phyloP scores from a whole-genome alignment of 1,140 invertebrate species.

The Mylabris phalerata region DNA sequence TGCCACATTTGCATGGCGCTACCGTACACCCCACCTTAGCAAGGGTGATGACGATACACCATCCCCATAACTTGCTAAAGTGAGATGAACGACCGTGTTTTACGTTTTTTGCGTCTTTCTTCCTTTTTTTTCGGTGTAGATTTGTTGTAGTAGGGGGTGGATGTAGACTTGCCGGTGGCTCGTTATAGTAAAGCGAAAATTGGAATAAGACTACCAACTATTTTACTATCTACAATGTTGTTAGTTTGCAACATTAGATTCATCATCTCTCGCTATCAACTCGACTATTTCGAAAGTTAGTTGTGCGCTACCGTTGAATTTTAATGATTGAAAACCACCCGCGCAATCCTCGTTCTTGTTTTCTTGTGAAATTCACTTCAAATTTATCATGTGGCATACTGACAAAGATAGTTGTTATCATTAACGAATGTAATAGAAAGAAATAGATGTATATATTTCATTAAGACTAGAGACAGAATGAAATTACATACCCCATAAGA shows the following conservation, averaged over 20 bases:
- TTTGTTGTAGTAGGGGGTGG: too few relatives aligned
- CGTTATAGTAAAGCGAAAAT: too few relatives aligned
- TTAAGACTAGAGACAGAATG: slow-evolving; percentile 42
- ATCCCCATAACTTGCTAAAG: slow-evolving; percentile 16
- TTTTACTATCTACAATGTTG: too few relatives aligned
- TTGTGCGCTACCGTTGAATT: slow-evolving; percentile 11
- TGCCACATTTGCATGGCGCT: slow-evolving; percentile 41
- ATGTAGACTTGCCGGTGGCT: too few relatives aligned
- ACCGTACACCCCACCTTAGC: slow-evolving; percentile 34
- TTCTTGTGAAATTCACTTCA: slow-evolving; percentile 24
- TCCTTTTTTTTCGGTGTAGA: too few relatives aligned
- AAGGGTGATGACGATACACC: slow-evolving; percentile 18
- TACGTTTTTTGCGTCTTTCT: slow-evolving; percentile 27
- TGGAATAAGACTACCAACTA: too few relatives aligned
- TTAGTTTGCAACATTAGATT: too few relatives aligned
- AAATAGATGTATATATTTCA: slow-evolving; percentile 38
- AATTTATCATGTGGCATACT: slow-evolving; percentile 37
- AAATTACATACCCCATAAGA: slow-evolving; percentile 42
- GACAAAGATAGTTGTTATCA: slow-evolving; percentile 24
- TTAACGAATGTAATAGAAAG: slow-evolving; percentile 25
- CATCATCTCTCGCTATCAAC: too few relatives aligned
- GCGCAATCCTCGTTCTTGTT: slow-evolving; percentile 12
- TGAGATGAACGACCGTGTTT: slow-evolving; percentile 23
- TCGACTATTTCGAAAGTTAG: too few relatives aligned
- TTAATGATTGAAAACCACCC: slow-evolving; percentile 17